A percentile compares a stretch with the other conserved stretches of the same genome.
phyloP scores from a whole-genome alignment of 1,140 invertebrate genomes.

The Augochlora pura region DNA sequence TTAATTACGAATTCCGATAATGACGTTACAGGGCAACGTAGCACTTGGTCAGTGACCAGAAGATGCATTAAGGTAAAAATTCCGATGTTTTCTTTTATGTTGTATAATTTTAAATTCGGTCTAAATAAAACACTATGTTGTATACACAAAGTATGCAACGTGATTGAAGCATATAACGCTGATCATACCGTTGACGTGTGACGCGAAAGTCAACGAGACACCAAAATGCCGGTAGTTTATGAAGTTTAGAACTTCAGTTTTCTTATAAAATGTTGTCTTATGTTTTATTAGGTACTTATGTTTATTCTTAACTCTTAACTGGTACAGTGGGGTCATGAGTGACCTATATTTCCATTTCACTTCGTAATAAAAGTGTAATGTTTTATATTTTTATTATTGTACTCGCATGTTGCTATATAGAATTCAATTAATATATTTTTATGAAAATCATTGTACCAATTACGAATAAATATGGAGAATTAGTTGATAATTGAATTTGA shows the following conservation, averaged over 20 bases:
- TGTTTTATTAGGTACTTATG: too few species aligned
- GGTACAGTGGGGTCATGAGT: too few species aligned
- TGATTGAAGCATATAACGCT: background rate
- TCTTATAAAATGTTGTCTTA: background rate
- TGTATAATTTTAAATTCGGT: background rate
- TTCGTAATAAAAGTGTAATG: too few species aligned
- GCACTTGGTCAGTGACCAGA: background rate
- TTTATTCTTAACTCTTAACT: too few species aligned
- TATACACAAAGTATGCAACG: background rate
- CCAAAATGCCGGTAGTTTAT: background rate
- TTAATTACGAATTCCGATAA: slow-evolving; percentile 15
- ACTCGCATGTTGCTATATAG: too few species aligned
- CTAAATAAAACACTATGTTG: background rate
- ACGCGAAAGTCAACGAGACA: background rate
- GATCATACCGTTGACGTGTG: background rate
- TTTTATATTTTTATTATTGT: too few species aligned
- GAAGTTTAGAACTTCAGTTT: background rate
- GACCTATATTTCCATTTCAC: too few species aligned
- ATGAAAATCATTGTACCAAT: too few species aligned
- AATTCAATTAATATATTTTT: too few species aligned
- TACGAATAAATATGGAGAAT: too few species aligned
- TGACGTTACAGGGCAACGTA: background rate
- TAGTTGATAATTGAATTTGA: too few species aligned
- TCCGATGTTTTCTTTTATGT: background rate
- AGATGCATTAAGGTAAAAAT: background rate